Base-by-base conservation (phyloP, 2,797 vertebrate species). In the Clarias laeviceps region DNA sequence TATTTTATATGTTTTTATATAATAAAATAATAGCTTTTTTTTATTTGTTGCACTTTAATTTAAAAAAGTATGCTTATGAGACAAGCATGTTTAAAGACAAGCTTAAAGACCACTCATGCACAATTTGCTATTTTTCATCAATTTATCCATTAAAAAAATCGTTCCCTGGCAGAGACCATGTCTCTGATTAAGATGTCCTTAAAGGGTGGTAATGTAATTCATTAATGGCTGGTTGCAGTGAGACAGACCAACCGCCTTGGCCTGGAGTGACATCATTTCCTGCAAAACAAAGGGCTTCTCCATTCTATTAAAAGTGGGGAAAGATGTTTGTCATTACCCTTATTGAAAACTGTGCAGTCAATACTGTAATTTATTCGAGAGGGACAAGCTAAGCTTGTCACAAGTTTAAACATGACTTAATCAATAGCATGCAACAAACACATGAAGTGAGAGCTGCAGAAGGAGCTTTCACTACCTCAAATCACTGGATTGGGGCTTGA, bases 321-420 rank as follows among this genome's bases (percentile, higher is more conserved):
- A 94, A 95, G 94, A 95, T 95, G 93, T 95, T 95, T 95, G 94
- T 95, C 94, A 95, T 95, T 95, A 95, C 94, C 93, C 93, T 94
- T 96, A 95, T 95, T 95, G 95, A 95, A 95, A 95, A 94, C 92
- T 91, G 89, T 92, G 88, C 90, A 93, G 92, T 95, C 95, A 94
- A 95, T 95, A 94, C 92, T 91, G 93, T 94, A 95, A 96, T 96
- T 95, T 95, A 95, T 96, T 95, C 94, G 93, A 91, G 91, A 88
- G 94, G 94, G 93, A 94, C 91, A 88, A 91, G 90, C 93, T 94
- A 90, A 94, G 94, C 94, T 94, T 95, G 95, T 95, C 94, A 95
- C 95, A 95, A 94, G 94, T 94, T 94, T 94, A 93, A 94, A 92
- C 86, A 89, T 86, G 85, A 68, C 87, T 86, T 89, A 91, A 96